Conservation (phyloP, 2,888 invertebrate species). For the Andrena chrysosceles region DNA sequence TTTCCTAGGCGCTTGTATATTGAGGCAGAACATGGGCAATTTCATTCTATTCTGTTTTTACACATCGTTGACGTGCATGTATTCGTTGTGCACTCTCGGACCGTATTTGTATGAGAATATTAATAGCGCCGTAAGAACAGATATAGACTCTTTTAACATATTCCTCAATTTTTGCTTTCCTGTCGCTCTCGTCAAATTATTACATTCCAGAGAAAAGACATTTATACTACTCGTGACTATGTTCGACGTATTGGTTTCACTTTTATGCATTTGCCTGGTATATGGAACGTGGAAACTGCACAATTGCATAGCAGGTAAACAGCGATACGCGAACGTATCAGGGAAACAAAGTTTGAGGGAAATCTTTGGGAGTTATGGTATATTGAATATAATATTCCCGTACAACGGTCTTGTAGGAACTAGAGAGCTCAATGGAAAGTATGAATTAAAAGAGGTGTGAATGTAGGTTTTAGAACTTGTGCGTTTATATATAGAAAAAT, state of each 20-base stretch:
- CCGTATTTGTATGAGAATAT: constrained; percentile 76
- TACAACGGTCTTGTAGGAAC: constrained; percentile 77
- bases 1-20: constrained; percentile 77
- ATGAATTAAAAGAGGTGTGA: constrained; percentile 71
- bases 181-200: constrained; percentile 71
- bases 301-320: constrained; percentile 73
- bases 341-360: constrained; percentile 68
- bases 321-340: constrained; percentile 73
- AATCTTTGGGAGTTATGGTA: constrained; percentile 78
- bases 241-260: constrained; percentile 74
- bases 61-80: constrained; percentile 76
- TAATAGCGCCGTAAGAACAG: constrained; percentile 58
- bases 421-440: constrained; percentile 68
- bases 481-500: background rate
- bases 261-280: constrained; percentile 70
- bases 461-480: background rate
- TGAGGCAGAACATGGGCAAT: constrained; percentile 79
- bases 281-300: constrained; percentile 78
- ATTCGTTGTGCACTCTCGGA: constrained; percentile 72
- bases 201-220: constrained; percentile 69
- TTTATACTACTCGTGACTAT: constrained; percentile 74
- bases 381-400: constrained; percentile 77
- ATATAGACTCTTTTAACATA: constrained; percentile 66
- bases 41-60: constrained; percentile 79
- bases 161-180: constrained; percentile 78